Base-by-base conservation (phyloP, 2,888 invertebrate genomes). In the Trichogramma dendrolimi region DNA sequence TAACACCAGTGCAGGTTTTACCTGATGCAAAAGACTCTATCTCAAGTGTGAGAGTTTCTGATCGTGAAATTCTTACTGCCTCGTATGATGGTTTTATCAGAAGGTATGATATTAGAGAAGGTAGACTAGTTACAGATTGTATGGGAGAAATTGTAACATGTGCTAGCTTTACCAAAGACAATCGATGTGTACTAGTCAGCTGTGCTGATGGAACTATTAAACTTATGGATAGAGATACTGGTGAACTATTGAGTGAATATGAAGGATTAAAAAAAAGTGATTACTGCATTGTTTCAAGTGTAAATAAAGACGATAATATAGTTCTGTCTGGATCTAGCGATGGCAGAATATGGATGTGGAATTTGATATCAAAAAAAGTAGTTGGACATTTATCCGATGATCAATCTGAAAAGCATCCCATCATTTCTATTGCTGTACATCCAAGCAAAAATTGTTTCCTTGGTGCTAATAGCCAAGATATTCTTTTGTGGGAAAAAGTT, bases 1-100 rank as follows among this genome's bases (percentile, higher is more conserved):
- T 85, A 55, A 89, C 89, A 61, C 90, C 94, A 0, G 84, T 92
- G 41, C 94, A 94, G 81, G 83, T 84, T 40, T 81, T 99, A 74
- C 89, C 90, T 78, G 96, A 99, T 69, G 96, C 97, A 0, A 96
- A 92, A 78, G 99, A 99, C 78, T 90, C 92, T 67, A 87, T 93
- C 67, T 90, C 90, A 1, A 86, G 87, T 0, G 77, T 92, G 43
- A 84, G 87, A 74, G 87, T 96, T 2, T 91, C 92, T 1, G 91
- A 94, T 75, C 87, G 93, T 80, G 94, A 96, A 82, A 92, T 99
- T 68, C 81, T 96, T 53, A 87, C 93, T 0, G 90, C 91, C 5
- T 96, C 96, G 0, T 88, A 96, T 0, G 99, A 99, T 79, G 88
- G 92, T 47, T 89, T 88, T 71, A 84, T 94, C 8, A 80, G 99